These are phyloP conservation scores for Nymphicus hollandicus DNA, from an alignment of 2,113 vertebrate genomes.

Conservation along the genomic window DNA sequence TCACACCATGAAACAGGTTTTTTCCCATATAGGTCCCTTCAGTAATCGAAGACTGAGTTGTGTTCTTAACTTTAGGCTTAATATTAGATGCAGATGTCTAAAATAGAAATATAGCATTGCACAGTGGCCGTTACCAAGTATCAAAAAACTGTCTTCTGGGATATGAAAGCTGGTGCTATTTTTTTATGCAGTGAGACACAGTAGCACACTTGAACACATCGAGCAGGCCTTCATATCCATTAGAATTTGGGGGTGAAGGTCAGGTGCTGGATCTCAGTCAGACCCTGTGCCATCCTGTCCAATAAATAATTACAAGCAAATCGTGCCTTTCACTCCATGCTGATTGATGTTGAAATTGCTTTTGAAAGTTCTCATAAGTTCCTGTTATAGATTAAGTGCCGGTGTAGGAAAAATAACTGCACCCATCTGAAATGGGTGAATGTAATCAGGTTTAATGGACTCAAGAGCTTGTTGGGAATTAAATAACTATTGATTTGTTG, in stretches of 20 bases:
- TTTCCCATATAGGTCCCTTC: neutral
- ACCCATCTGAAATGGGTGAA: conserved; percentile 90
- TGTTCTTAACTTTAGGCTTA: neutral
- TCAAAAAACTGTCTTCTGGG: neutral
- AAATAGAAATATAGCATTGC: neutral
- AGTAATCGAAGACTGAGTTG: neutral
- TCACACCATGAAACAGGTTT: neutral
- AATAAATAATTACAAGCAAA: conserved; percentile 88
- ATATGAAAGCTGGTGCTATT: neutral
- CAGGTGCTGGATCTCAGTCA: conserved; percentile 45
- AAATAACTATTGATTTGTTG: conserved; percentile 94
- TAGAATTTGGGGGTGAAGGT: conserved; percentile 73
- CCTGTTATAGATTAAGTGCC: conserved; percentile 91
- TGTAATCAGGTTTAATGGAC: conserved; percentile 97
- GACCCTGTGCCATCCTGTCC: conserved; percentile 70
- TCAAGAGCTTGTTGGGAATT: conserved; percentile 91
- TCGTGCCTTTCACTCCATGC: conserved; percentile 80
- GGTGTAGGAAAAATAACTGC: conserved; percentile 87
- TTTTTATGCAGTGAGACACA: neutral
- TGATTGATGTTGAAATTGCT: conserved; percentile 91
- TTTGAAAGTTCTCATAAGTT: conserved; percentile 94
- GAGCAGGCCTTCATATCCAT: neutral
- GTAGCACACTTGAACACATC: neutral
- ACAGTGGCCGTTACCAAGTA: neutral
- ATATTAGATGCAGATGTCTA: neutral